phyloP scores from a whole-genome alignment of 2,797 vertebrate genomes.

The Octomys mimax region DNA sequence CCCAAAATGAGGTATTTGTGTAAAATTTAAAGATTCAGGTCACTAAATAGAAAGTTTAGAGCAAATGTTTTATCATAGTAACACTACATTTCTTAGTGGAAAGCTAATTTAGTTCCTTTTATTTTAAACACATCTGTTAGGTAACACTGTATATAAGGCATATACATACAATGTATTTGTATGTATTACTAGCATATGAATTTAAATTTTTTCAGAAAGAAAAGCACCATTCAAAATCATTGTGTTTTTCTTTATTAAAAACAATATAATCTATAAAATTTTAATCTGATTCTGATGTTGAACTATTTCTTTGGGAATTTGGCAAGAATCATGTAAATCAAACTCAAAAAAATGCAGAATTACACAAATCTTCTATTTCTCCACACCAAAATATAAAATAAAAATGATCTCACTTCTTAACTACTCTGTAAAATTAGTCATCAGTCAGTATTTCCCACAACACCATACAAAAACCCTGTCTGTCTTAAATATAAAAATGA shows the following conservation, averaged over 20 bases:
- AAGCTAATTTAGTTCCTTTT: not conserved
- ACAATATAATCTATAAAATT: not conserved
- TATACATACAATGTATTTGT: not conserved
- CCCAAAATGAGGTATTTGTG: not conserved
- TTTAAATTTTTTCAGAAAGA: not conserved
- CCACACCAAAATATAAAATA: not conserved
- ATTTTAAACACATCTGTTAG: not conserved
- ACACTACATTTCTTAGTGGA: not conserved
- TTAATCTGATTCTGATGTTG: not conserved
- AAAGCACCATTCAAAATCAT: not conserved
- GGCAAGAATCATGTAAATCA: not conserved
- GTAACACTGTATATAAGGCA: not conserved
- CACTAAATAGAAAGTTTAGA: not conserved
- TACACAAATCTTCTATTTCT: not conserved
- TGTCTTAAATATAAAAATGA: constrained; percentile 42
- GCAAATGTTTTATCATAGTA: not conserved
- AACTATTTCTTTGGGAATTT: not conserved
- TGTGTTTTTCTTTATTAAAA: not conserved
- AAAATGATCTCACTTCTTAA: not conserved
- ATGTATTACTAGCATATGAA: not conserved
- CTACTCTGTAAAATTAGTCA: not conserved
- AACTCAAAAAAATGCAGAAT: not conserved
- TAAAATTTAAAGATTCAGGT: not conserved
- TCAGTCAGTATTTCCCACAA: not conserved
- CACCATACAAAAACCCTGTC: not conserved